These are phyloP conservation scores for Calosoma granatense DNA, from an alignment of 1,140 invertebrate genomes.

Conservation along the genomic window DNA sequence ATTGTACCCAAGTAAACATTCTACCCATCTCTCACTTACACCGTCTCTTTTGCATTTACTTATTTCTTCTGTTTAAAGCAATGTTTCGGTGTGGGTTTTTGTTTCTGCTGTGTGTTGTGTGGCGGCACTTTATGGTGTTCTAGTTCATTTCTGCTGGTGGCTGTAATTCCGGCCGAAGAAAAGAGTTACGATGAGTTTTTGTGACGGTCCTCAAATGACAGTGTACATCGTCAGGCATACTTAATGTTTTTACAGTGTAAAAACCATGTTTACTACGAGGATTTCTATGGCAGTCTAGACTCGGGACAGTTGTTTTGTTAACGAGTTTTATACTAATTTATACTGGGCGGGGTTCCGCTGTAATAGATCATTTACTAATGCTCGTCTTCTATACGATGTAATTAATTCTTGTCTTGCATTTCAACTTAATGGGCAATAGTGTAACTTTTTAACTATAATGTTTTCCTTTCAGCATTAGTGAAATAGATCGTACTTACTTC, in stretches of 20 bases:
- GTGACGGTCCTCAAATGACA: neutral
- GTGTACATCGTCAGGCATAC: neutral
- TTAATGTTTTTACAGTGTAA: neutral
- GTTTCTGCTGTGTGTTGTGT: neutral
- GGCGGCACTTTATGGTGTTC: neutral
- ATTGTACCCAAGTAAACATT: no score
- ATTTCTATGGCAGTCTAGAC: neutral
- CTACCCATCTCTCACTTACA: neutral
- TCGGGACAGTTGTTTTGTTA: neutral
- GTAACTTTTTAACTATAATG: no score
- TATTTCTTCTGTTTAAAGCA: neutral
- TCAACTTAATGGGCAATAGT: no score
- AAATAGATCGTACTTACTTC: no score
- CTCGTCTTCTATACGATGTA: neutral
- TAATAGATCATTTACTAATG: constrained; percentile 1
- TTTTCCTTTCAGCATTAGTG: no score
- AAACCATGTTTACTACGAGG: neutral
- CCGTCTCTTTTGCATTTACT: neutral
- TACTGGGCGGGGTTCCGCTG: neutral
- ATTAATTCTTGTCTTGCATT: neutral
- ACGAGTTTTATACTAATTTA: neutral
- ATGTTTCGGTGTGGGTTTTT: neutral
- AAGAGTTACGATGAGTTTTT: neutral
- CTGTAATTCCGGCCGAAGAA: neutral
- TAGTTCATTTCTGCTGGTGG: neutral